Conservation (phyloP, 2,113 vertebrate species). For the Telmatochromis sp. region DNA sequence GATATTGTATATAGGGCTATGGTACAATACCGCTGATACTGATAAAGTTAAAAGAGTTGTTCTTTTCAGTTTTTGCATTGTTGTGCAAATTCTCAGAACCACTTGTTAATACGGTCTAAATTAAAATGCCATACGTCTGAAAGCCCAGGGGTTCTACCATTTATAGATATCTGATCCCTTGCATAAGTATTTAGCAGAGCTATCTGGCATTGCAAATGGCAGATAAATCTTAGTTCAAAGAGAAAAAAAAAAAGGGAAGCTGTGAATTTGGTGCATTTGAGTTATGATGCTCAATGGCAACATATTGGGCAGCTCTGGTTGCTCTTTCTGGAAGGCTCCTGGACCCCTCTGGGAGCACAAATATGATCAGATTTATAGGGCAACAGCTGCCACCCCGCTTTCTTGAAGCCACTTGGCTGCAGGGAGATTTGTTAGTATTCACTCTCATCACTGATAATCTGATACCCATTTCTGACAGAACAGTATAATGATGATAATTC, state of each 20-base stretch:
- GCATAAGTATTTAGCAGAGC: not conserved
- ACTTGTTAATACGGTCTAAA: not conserved
- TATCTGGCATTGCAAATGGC: constrained; percentile 1
- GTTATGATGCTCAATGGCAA: not conserved
- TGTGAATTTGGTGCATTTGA: constrained; percentile 13
- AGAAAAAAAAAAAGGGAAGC: constrained; percentile 1
- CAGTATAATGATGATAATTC: constrained; percentile 62
- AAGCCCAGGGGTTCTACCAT: not conserved
- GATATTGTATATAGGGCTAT: not conserved
- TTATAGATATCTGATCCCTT: not conserved
- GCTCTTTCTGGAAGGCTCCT: constrained; percentile 47
- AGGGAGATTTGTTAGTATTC: constrained; percentile 59
- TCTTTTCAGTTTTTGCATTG: not conserved
- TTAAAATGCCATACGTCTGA: not conserved
- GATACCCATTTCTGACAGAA: constrained; percentile 61
- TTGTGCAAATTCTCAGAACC: not conserved
- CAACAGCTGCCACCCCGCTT: constrained; percentile 55
- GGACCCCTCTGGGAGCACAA: constrained; percentile 15
- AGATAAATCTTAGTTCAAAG: constrained; percentile 21
- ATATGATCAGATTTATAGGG: constrained; percentile 55
- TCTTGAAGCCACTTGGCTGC: constrained; percentile 40
- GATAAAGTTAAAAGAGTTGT: not conserved
- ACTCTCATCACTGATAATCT: constrained; percentile 63
- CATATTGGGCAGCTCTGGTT: constrained; percentile 36
- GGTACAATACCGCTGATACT: not conserved